Evolutionary conservation across 2,888 invertebrate species (phyloP), one percentile per base, ranked within the genome.

Genomic region (Notodonta ziczac): DNA sequence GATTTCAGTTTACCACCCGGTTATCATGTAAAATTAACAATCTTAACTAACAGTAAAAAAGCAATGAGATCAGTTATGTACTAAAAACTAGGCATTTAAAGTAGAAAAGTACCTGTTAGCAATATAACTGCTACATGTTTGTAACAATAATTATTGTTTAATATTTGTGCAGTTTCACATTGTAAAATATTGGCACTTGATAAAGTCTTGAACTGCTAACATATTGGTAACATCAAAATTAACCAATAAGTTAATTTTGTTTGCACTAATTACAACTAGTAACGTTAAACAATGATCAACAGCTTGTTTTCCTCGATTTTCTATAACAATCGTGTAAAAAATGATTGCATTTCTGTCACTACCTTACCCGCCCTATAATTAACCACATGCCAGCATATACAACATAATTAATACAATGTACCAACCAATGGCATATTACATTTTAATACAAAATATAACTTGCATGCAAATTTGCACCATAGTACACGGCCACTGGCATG

Each of bases 161-260:
- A 66, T 63, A 62, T 77, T 75, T 14, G 70, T 59, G 67, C 77
- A 77, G 65, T 65, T 24, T 24, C 32, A 61, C 63, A 73, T 24
- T 24, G 74, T 66, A 65, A 54, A 66, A 51, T 60, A 65, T 76
- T 76, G 78, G 78, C 75, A 76, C 75, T 48, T 64, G 48, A n/a
- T 46, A n/a, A 46, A 6, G 4, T 7, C 10, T 9, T 5, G n/a
- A 50, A 46, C 46, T 50, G 14, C 4, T 16, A 16, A 50, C 50
- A 14, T 50, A 8, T 50, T 16, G 14, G 14, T 14, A 48, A 42
- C 42, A 42, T 4, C 42, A 48, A 48, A 14, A 48, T 48, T 48
- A 48, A 48, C 48, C 48, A 48, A 48, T n/a, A 48, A 48, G 14
- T 48, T 42, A 12, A 42, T 42, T 42, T 42, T 42, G 42, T 42